Conservation (phyloP, 1,140 invertebrate genomes). For the Bombus affinis region DNA sequence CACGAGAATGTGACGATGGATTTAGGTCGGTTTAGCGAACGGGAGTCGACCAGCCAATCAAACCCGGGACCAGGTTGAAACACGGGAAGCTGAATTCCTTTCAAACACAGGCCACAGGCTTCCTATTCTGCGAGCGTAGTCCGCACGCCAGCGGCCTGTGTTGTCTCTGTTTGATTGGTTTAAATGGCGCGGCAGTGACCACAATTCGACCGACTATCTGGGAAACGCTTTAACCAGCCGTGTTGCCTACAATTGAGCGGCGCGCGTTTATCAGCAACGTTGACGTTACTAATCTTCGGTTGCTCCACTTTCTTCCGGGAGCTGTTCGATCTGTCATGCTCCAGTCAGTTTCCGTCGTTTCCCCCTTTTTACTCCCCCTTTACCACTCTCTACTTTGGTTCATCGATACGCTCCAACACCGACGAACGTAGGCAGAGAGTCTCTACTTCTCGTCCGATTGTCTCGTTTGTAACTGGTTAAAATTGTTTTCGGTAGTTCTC, state of each 20-base stretch:
- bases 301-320: background rate
- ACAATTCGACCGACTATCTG: constrained; percentile 62
- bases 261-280: constrained; percentile 52
- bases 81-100: constrained; percentile 58
- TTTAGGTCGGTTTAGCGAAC: constrained; percentile 50
- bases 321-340: background rate
- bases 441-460: background rate
- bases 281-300: constrained; percentile 43
- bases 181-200: constrained; percentile 61
- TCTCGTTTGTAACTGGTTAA: background rate
- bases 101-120: constrained; percentile 30
- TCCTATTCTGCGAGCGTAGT: constrained; percentile 44
- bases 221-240: constrained; percentile 59
- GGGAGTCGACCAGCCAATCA: constrained; percentile 51
- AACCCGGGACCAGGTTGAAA: constrained; percentile 28
- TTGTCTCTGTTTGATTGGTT: constrained; percentile 67
- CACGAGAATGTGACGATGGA: constrained; percentile 2
- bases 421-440: background rate
- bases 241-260: constrained; percentile 57
- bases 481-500: background rate
- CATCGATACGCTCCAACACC: background rate
- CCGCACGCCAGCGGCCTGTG: constrained; percentile 18
- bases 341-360: background rate
- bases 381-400: background rate
- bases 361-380: background rate